Conservation (phyloP, 2,888 invertebrate genomes). For the Parochlus steinenii region DNA sequence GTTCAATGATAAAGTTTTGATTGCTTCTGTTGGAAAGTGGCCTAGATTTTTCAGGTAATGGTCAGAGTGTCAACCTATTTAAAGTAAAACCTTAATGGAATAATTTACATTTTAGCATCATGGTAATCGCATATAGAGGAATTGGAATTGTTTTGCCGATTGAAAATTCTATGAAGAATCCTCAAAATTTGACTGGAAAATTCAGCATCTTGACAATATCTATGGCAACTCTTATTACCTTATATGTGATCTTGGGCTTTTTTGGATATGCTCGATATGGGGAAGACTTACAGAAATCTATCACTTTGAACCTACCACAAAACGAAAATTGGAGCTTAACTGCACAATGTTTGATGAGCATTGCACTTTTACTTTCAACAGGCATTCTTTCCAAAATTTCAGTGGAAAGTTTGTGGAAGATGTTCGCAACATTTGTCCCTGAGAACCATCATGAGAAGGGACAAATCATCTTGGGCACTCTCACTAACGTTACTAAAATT, state of each 20-base stretch:
- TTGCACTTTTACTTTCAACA: conserved; percentile 84
- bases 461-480: too few species aligned
- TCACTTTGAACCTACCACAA: conserved; percentile 68
- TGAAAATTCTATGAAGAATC: conserved; percentile 84
- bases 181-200: conserved; percentile 60
- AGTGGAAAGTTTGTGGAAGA: conserved; percentile 76
- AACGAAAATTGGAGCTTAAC: conserved; percentile 52
- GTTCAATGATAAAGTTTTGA: conserved; percentile 32
- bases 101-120: too few species aligned
- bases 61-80: too few species aligned
- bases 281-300: conserved; percentile 47
- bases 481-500: too few species aligned
- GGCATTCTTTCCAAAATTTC: conserved; percentile 91
- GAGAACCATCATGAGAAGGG: too few species aligned
- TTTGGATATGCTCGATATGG: conserved; percentile 83
- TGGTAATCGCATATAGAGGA: too few species aligned
- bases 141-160: conserved; percentile 88
- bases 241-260: conserved; percentile 75
- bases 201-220: conserved; percentile 77
- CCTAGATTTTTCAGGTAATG: conserved; percentile 93
- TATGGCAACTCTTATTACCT: conserved; percentile 61
- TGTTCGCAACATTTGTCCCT: too few species aligned
- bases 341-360: conserved; percentile 70
- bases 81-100: too few species aligned
- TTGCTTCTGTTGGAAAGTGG: conserved; percentile 41